phyloP scores from a whole-genome alignment of 2,113 vertebrate species.

The Melozone crissalis region DNA sequence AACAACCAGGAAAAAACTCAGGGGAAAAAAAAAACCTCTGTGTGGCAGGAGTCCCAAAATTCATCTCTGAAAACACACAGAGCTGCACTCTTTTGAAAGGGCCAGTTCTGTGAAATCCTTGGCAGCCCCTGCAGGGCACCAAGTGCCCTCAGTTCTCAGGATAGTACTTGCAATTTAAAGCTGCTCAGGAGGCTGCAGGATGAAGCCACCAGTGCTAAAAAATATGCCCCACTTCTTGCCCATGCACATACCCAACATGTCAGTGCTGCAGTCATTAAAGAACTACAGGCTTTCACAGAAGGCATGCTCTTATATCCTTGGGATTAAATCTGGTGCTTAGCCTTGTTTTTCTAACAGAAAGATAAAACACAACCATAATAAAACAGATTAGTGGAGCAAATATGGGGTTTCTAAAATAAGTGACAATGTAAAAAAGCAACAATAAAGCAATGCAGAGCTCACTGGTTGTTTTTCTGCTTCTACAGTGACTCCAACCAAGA shows the following conservation, averaged over 20 bases:
- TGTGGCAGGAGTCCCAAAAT: conserved; percentile 51
- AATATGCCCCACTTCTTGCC: not conserved
- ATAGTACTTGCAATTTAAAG: conserved; percentile 22
- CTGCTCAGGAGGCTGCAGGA: conserved; percentile 9
- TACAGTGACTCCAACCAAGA: not conserved
- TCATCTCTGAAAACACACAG: conserved; percentile 49
- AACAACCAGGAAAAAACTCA: not conserved
- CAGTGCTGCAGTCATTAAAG: not conserved
- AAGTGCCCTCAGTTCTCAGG: conserved; percentile 32
- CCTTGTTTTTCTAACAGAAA: conserved; percentile 36
- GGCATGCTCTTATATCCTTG: not conserved
- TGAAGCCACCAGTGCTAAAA: conserved; percentile 4
- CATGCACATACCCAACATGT: not conserved
- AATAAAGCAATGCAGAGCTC: not conserved
- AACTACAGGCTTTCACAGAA: conserved; percentile 17
- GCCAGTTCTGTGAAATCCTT: conserved; percentile 34
- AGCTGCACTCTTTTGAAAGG: conserved; percentile 2
- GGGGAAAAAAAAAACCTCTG: conserved; percentile 1
- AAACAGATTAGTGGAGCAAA: conserved; percentile 23
- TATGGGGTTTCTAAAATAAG: not conserved
- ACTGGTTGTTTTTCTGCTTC: not conserved
- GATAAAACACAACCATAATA: not conserved
- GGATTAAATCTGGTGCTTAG: conserved; percentile 13
- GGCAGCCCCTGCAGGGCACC: conserved; percentile 5
- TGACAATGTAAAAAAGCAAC: not conserved